Percentiles rank a stretch among this genome's conserved stretches.
phyloP scores from a whole-genome alignment of 2,113 vertebrate species.

The Talpa occidentalis region DNA sequence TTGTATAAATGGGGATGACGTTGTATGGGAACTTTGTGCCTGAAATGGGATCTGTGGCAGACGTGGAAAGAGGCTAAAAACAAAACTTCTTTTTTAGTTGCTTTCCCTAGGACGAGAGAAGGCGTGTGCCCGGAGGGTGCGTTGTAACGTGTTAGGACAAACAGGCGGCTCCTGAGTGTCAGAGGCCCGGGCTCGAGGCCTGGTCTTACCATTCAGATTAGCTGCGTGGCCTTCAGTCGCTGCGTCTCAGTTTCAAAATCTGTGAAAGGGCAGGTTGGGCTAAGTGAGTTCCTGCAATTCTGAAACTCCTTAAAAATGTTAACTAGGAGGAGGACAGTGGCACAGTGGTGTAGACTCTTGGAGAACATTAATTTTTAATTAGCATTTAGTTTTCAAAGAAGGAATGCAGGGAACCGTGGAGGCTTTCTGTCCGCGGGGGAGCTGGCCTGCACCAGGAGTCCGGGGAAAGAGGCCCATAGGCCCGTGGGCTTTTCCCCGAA shows the following conservation, averaged over 20 bases:
- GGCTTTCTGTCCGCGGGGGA: background rate
- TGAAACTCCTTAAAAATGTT: background rate
- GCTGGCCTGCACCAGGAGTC: background rate
- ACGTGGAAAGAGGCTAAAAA: constrained; percentile 1
- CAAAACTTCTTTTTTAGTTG: background rate
- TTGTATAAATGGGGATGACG: constrained; percentile 25
- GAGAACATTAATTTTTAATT: background rate
- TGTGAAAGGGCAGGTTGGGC: background rate
- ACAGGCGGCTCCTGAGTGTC: background rate
- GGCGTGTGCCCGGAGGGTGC: background rate
- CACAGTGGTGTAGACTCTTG: background rate
- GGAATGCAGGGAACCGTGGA: background rate
- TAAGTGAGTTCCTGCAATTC: background rate
- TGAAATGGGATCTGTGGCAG: background rate
- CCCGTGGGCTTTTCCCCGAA: background rate
- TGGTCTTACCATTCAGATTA: background rate
- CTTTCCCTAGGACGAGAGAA: background rate
- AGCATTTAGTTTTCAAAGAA: background rate
- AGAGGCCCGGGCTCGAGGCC: background rate
- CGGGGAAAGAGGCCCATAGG: accelerated
- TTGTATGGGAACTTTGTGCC: constrained; percentile 60
- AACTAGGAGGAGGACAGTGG: background rate
- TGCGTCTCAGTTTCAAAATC: background rate
- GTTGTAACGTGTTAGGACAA: background rate
- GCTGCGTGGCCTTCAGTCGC: background rate